Conservation (phyloP, 2,888 invertebrate genomes). For the Apotomis turbidana region DNA sequence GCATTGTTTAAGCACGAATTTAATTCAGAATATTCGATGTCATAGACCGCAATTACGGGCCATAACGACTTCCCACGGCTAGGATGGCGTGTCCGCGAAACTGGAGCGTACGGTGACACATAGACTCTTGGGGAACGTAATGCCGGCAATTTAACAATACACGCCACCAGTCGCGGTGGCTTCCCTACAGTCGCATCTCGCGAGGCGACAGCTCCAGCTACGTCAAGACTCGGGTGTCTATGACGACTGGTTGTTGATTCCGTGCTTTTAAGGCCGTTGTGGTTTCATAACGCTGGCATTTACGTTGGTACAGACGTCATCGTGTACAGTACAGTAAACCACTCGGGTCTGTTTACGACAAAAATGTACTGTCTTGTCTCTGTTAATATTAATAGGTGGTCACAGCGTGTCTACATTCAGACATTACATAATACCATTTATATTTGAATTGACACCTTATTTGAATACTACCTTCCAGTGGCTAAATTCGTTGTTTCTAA, state of each 20-base stretch:
- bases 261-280: conserved; percentile 55
- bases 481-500: no score
- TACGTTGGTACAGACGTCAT: conserved; percentile 63
- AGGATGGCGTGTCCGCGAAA: conserved; percentile 62
- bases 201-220: conserved; percentile 43
- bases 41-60: conserved; percentile 61
- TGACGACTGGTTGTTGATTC: conserved; percentile 52
- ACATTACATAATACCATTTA: conserved; percentile 10
- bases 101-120: conserved; percentile 74
- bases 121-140: conserved; percentile 64
- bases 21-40: conserved; percentile 58
- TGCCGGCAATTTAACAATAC: conserved; percentile 68
- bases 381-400: background rate
- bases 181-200: conserved; percentile 48
- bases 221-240: conserved; percentile 52
- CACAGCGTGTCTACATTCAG: background rate
- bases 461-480: background rate
- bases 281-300: conserved; percentile 70
- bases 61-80: conserved; percentile 74
- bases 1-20: conserved; percentile 52
- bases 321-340: conserved; percentile 57
- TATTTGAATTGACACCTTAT: background rate
- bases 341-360: conserved; percentile 53
- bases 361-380: conserved; percentile 1
- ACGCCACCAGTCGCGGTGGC: conserved; percentile 55